Evolutionary conservation across 2,113 vertebrate genomes (phyloP).

Genomic region (Cairina moschata): DNA sequence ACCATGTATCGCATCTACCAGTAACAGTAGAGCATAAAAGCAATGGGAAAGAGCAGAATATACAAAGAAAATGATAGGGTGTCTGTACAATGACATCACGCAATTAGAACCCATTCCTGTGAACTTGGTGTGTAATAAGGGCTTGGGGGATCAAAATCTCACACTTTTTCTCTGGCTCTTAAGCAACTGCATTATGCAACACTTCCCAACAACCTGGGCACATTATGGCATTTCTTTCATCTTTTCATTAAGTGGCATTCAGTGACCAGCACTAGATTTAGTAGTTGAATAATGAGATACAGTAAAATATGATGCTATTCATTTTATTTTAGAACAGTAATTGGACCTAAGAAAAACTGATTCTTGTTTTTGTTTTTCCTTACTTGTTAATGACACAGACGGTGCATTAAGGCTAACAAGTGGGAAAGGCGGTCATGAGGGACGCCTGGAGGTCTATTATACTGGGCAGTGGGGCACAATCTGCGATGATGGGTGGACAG

Average conservation of each 20-base stretch:
- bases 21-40: not conserved
- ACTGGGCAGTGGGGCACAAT: constrained; percentile 90
- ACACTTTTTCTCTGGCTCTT: not conserved
- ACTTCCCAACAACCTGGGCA: not conserved
- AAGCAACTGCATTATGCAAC: not conserved
- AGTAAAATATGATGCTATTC: not conserved
- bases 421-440: constrained; percentile 82
- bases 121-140: not conserved
- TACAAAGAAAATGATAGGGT: not conserved
- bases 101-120: not conserved
- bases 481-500: constrained; percentile 93
- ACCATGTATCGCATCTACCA: not conserved
- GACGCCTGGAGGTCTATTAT: constrained; percentile 88
- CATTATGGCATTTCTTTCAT: not conserved
- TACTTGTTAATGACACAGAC: constrained; percentile 76
- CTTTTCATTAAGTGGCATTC: not conserved
- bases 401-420: constrained; percentile 85
- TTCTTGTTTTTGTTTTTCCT: not conserved
- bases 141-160: not conserved
- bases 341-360: not conserved
- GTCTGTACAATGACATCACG: not conserved
- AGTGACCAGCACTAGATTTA: not conserved
- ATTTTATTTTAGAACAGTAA: not conserved
- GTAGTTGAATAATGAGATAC: not conserved
- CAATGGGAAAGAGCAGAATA: not conserved